Evolutionary conservation across 2,888 invertebrate species (phyloP).

Genomic region (Euzetes globulus): DNA sequence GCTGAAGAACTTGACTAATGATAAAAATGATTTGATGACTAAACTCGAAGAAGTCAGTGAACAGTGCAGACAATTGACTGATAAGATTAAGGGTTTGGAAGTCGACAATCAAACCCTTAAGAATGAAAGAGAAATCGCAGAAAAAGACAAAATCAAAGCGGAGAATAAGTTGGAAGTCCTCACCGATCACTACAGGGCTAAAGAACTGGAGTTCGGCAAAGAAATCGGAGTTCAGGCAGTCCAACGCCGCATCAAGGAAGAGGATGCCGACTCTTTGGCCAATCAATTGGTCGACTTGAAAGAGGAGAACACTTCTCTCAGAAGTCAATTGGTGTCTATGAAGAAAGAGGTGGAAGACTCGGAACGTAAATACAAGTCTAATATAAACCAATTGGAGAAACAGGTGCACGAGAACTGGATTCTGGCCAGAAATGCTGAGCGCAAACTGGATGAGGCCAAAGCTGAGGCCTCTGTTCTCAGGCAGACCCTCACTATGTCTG

Average conservation of each 20-base stretch:
- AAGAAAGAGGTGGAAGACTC: slow-evolving; percentile 36
- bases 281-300: slow-evolving; percentile 20
- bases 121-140: slow-evolving; percentile 29
- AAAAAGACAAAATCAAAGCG: slow-evolving; percentile 31
- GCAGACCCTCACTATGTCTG: slow-evolving; percentile 29
- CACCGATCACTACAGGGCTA: slow-evolving; percentile 35
- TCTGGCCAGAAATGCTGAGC: slow-evolving; percentile 30
- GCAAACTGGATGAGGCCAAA: slow-evolving; percentile 31
- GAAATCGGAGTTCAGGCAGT: slow-evolving; percentile 35
- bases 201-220: slow-evolving; percentile 34
- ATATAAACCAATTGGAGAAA: slow-evolving; percentile 32
- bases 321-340: slow-evolving; percentile 30
- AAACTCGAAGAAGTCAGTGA: slow-evolving; percentile 23
- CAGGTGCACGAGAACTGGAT: slow-evolving; percentile 36
- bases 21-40: slow-evolving; percentile 1
- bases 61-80: not conserved
- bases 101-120: slow-evolving; percentile 24
- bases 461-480: slow-evolving; percentile 32
- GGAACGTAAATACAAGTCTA: slow-evolving; percentile 30
- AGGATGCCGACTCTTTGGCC: slow-evolving; percentile 30
- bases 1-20: slow-evolving; percentile 19
- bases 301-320: slow-evolving; percentile 34
- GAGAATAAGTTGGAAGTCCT: slow-evolving; percentile 33
- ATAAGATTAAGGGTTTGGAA: not conserved
- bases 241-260: slow-evolving; percentile 33